Base-by-base conservation (phyloP, 2,797 vertebrate genomes). In the Loris lydekkerianus region DNA sequence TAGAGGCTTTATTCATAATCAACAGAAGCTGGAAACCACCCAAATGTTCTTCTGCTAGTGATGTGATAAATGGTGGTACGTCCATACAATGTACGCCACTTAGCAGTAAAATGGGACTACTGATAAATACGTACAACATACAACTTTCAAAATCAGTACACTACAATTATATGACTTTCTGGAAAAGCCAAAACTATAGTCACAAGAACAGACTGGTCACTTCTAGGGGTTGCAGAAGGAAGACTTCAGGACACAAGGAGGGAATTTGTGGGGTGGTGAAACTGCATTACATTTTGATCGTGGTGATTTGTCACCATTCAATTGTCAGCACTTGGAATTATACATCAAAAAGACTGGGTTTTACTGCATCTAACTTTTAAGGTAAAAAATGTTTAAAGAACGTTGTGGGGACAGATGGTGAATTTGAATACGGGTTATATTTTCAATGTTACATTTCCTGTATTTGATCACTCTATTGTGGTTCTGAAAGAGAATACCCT, bases 401-500 rank as follows among this genome's bases (percentile, higher is more conserved):
- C n/a, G 7, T 73, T 75, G 27, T 3, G 21, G 76, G 69, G 72
- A 78, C 76, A 75, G 15, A n/a, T 65, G 93, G 86, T 73, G n/a
- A 87, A 87, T 92, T 5, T 94, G 91, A 96, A 90, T 56, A 72
- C 0, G 56, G 60, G 77, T 90, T 92, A 46, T 43, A 85, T 73
- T 96, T 92, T 72, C 87, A 37, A 76, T 17, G 56, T 85, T 73
- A 43, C 46, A 63, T 72, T 77, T 77, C 61, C 63, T 63, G 63
- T 60, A 49, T 75, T 80, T 73, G 85, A 93, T 87, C 75, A 49
- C 49, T 23, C 20, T 11, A 40, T 25, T 77, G 86, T 81, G 82
- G 46, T 46, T 95, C 40, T 56, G 15, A 96, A 87, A 87, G 89
- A 92, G 91, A 88, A 72, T n/a, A 77, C 20, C 53, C 82, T 95